Conservation (phyloP, 2,113 vertebrate species). For the Fukomys damarensis region DNA sequence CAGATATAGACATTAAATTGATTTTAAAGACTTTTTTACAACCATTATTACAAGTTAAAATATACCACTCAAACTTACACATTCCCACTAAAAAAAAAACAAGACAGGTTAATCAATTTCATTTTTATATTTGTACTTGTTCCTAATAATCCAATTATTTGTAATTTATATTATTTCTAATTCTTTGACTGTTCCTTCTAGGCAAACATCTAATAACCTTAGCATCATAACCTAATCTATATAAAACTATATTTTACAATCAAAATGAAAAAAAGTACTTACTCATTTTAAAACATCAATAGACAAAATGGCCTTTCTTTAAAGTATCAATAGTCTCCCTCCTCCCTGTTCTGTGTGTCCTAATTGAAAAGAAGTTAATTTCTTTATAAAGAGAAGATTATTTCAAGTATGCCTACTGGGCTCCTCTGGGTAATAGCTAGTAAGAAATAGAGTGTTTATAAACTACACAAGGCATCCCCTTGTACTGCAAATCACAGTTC, state of each 20-base stretch:
- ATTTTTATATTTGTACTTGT: conserved; percentile 35
- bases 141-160: conserved; percentile 19
- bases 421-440: conserved; percentile 83
- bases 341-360: conserved; percentile 43
- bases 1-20: not conserved
- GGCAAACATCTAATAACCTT: conserved; percentile 1
- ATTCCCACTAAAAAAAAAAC: not conserved
- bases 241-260: not conserved
- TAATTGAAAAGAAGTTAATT: conserved; percentile 72
- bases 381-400: conserved; percentile 85
- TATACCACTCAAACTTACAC: conserved; percentile 7
- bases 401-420: conserved; percentile 87
- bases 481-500: conserved; percentile 88
- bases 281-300: conserved; percentile 38
- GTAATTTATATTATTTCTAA: conserved; percentile 45
- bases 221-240: conserved; percentile 24
- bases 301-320: conserved; percentile 75
- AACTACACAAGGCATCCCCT: conserved; percentile 91
- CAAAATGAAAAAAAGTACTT: conserved; percentile 51
- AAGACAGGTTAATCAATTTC: not conserved
- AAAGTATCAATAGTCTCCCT: conserved; percentile 62
- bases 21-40: conserved; percentile 7
- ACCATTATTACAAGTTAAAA: conserved; percentile 31
- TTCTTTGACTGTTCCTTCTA: conserved; percentile 6
- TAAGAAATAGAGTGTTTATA: conserved; percentile 84